Evolutionary conservation across 2,113 vertebrate genomes (phyloP).

Genomic region (Plecotus auritus): DNA sequence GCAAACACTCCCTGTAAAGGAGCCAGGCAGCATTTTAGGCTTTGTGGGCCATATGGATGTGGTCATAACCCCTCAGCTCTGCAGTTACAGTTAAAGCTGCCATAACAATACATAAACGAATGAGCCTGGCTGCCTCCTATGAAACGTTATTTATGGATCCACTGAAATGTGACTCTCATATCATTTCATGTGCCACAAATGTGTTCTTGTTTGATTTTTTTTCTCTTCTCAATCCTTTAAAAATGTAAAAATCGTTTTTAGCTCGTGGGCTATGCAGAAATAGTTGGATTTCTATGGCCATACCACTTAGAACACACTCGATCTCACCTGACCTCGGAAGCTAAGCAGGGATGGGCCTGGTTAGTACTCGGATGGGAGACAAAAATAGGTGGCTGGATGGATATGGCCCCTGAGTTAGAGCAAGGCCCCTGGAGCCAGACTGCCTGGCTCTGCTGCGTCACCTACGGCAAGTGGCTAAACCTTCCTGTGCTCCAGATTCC

Average conservation of each 20-base stretch:
- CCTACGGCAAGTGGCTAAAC: background rate
- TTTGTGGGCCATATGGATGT: background rate
- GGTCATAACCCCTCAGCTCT: background rate
- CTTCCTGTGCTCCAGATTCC: background rate
- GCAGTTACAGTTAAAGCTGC: background rate
- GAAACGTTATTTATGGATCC: constrained; percentile 28
- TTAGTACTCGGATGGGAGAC: too few relatives aligned
- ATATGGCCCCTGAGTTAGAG: background rate
- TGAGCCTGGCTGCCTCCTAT: background rate
- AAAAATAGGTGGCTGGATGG: background rate
- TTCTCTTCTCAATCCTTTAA: background rate
- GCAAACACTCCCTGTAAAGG: background rate
- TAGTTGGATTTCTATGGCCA: too few relatives aligned
- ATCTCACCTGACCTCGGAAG: too few relatives aligned
- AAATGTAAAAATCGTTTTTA: constrained; percentile 20
- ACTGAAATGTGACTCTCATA: background rate
- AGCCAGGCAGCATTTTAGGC: background rate
- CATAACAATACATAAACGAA: background rate
- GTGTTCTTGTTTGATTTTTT: constrained; percentile 39
- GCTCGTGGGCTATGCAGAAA: background rate
- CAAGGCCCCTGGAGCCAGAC: background rate
- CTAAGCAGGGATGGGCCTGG: too few relatives aligned
- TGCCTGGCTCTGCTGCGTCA: background rate
- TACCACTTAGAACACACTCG: too few relatives aligned
- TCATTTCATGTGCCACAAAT: constrained; percentile 7